A percentile compares a stretch with the other conserved stretches of the same genome.
These are phyloP conservation scores for Nemurella pictetii DNA, from an alignment of 2,888 invertebrate genomes.

Conservation along the genomic window DNA sequence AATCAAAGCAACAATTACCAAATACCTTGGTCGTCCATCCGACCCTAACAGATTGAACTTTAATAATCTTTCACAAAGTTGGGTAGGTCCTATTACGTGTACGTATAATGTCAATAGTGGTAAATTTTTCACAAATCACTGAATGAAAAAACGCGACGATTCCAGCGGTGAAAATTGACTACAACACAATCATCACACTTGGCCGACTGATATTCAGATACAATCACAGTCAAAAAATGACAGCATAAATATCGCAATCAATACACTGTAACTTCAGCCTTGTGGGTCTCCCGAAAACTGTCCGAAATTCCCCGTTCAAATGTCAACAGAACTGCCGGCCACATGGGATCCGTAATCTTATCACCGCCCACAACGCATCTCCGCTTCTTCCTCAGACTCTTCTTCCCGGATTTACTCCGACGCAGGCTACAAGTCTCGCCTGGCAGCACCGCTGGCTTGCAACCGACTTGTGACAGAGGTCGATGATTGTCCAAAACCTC, in stretches of 20 bases:
- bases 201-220: not conserved
- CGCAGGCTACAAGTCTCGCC: not conserved
- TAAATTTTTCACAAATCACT: too few relatives aligned
- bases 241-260: not conserved
- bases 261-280: not conserved
- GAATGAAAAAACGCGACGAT: too few relatives aligned
- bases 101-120: too few relatives aligned
- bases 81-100: too few relatives aligned
- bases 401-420: not conserved
- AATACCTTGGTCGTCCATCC: too few relatives aligned
- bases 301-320: conserved; percentile 41
- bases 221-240: not conserved
- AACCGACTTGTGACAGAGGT: not conserved
- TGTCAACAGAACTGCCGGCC: conserved; percentile 43
- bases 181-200: too few relatives aligned
- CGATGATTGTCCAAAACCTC: conserved; percentile 10
- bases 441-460: not conserved
- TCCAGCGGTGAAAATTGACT: too few relatives aligned
- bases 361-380: conserved; percentile 39
- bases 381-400: conserved; percentile 36
- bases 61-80: too few relatives aligned
- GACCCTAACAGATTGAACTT: too few relatives aligned
- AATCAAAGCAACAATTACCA: too few relatives aligned
- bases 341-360: conserved; percentile 38
- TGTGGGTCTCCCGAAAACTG: not conserved